These are phyloP conservation scores for Aplocera efformata DNA, from an alignment of 2,888 invertebrate species.

Conservation along the genomic window DNA sequence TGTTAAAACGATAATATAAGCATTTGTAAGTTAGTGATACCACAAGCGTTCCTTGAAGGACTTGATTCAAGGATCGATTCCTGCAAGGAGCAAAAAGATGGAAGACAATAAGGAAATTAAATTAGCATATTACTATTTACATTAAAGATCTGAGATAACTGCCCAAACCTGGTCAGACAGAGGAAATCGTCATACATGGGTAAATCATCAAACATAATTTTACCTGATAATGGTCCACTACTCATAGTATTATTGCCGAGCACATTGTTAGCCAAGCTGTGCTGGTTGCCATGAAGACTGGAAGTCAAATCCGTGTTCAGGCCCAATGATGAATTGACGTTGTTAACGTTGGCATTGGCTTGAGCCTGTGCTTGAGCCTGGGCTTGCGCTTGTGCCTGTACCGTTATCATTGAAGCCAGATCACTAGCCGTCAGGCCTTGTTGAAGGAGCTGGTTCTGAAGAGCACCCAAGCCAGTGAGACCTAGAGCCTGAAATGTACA, in stretches of 20 bases:
- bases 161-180: too few species aligned
- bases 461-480: constrained; percentile 66
- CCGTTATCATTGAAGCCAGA: constrained; percentile 61
- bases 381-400: constrained; percentile 44
- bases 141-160: too few species aligned
- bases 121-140: too few species aligned
- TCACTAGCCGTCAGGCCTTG: constrained; percentile 73
- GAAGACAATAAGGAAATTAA: too few species aligned
- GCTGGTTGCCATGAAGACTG: constrained; percentile 40
- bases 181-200: too few species aligned
- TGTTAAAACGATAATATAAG: too few species aligned
- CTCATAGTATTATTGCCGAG: constrained; percentile 52
- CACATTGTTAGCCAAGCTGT: constrained; percentile 42
- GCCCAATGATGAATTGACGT: constrained; percentile 43
- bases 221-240: constrained; percentile 68
- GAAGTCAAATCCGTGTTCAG: constrained; percentile 48
- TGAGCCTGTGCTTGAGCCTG: constrained; percentile 33
- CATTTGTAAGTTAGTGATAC: too few species aligned
- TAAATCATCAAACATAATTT: constrained; percentile 2
- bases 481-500: constrained; percentile 62
- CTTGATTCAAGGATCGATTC: too few species aligned
- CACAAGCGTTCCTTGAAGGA: too few species aligned
- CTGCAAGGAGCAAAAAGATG: too few species aligned
- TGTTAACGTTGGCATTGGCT: constrained; percentile 53
- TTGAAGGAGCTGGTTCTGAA: constrained; percentile 72